phyloP scores from a whole-genome alignment of 1,140 invertebrate genomes.

The Drosophila punjabiensis region DNA sequence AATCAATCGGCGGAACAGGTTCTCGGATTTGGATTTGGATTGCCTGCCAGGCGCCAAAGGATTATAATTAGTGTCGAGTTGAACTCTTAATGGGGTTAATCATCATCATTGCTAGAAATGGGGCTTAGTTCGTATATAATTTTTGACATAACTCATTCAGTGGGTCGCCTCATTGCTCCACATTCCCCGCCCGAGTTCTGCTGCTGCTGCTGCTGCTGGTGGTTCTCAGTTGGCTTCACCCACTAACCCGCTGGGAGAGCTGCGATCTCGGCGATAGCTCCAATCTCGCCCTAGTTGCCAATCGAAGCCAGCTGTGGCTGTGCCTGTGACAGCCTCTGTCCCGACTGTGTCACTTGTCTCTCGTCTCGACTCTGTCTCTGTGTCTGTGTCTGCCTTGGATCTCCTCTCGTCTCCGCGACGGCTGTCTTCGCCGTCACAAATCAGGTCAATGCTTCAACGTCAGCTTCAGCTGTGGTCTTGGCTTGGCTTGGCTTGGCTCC shows the following conservation, averaged over 20 bases:
- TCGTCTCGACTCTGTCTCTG: conserved; percentile 11
- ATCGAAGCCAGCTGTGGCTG: conserved; percentile 51
- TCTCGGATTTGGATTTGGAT: too few species aligned
- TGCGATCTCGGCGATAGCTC: conserved; percentile 1
- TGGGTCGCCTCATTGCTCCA: conserved; percentile 1
- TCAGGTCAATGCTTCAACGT: conserved; percentile 71
- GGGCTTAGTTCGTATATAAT: not conserved
- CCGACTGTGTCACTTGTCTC: conserved; percentile 20
- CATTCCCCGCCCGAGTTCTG: not conserved
- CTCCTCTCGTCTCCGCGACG: conserved; percentile 20
- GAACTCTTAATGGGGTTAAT: conserved; percentile 1
- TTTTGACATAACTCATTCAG: not conserved
- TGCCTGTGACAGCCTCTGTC: conserved; percentile 39
- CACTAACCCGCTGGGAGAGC: conserved; percentile 15
- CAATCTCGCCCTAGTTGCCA: conserved; percentile 53
- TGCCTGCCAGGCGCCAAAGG: conserved; percentile 5
- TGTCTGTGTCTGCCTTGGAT: conserved; percentile 5
- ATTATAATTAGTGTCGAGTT: conserved; percentile 11
- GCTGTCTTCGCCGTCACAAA: conserved; percentile 53
- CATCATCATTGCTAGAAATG: not conserved
- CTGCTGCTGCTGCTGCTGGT: too few species aligned
- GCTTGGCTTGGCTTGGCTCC: not conserved
- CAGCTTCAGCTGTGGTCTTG: conserved; percentile 12
- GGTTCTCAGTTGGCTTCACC: conserved; percentile 21
- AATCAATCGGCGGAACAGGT: conserved; percentile 33